Evolutionary conservation across 2,113 vertebrate genomes (phyloP), one percentile per base, ranked within the genome.

Genomic region (Geococcyx californianus): DNA sequence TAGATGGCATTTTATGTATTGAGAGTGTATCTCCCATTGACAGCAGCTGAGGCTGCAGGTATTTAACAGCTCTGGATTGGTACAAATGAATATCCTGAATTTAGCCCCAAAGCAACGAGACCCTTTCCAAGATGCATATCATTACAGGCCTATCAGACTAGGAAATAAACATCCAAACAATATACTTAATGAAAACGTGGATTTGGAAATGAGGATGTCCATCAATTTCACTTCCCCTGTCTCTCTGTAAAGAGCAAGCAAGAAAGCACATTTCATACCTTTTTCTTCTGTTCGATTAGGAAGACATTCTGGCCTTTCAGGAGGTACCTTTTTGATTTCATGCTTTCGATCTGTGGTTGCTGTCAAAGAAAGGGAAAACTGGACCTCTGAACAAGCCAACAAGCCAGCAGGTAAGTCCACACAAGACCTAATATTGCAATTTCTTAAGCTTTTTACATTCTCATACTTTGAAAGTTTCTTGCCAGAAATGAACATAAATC

Each of bases 281-380:
- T 98, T 99, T 38, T 99, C 99, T 94, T 99, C 98, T 95, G 98
- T 98, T 98, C 99, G 95, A 95, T 98, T 98, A 89, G 99, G 95
- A 97, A 99, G 97, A 85, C 98, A 98, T 91, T 99, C 99, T 29
- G 99, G 99, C 34, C 99, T 98, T 97, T 99, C 99, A 28, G 99
- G 99, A 93, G 99, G 99, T 94, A 99, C 98, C 97, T 99, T 99
- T 98, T 98, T 99, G 87, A 98, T 96, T 95, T 99, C 99, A 45
- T 98, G 96, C 97, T 98, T 99, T 98, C 98, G 98, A 82, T 99
- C 99, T 97, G 98, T 97, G 76, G 97, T 97, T 66, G 96, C 98
- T 98, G 79, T 34, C 42, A 88, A 68, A 89, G 34, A 85, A 85
- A 77, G 36, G 76, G 79, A 96, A 76, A 72, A 16, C 4, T 54